Evolutionary conservation across 2,888 invertebrate species (phyloP).

Genomic region (Gisinianus flammeolus): DNA sequence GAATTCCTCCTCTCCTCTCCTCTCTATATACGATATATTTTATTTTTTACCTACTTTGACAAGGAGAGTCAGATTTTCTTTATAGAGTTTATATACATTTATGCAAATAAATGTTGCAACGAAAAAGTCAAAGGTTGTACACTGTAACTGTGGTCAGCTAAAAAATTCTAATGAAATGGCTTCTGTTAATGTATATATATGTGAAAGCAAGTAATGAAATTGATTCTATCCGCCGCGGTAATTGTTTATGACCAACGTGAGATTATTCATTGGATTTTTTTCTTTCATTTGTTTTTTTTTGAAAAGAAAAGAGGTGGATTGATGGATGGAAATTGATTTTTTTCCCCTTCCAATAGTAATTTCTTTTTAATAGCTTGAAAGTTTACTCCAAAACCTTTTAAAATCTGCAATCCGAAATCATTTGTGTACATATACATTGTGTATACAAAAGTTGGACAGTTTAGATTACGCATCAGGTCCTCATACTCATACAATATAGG

Average conservation of each 20-base stretch:
- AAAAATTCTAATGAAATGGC: neutral
- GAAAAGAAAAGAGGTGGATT: neutral
- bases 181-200: too few relatives aligned
- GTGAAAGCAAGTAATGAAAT: conserved; percentile 8
- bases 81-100: too few relatives aligned
- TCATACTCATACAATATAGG: neutral
- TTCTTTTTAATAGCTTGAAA: conserved; percentile 22
- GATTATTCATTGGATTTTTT: neutral
- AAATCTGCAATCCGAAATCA: neutral
- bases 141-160: too few relatives aligned
- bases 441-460: neutral
- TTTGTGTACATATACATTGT: neutral
- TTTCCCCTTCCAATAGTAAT: conserved; percentile 21
- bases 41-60: too few relatives aligned
- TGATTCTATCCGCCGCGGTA: neutral
- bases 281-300: neutral
- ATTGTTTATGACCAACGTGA: neutral
- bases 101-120: too few relatives aligned
- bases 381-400: conserved; percentile 13
- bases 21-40: too few relatives aligned
- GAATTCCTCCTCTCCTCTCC: too few relatives aligned
- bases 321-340: conserved; percentile 35
- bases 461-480: neutral
- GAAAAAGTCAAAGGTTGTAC: too few relatives aligned
- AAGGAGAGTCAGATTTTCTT: too few relatives aligned